Evolutionary conservation across 2,888 invertebrate species (phyloP).

Genomic region (Drosophila rellima): DNA sequence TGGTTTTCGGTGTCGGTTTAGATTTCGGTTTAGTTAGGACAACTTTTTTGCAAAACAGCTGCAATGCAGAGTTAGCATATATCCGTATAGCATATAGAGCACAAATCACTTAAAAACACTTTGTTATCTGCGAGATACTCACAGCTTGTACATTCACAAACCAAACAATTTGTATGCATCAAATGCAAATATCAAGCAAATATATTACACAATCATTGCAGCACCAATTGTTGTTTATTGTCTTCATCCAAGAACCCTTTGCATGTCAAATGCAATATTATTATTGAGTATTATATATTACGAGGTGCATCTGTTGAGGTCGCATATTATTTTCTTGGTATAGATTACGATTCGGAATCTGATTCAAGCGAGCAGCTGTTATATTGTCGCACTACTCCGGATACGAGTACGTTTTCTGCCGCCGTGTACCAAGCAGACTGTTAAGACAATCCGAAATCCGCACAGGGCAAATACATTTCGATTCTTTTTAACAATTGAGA

Average conservation of each 20-base stretch:
- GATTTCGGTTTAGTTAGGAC: conserved; percentile 25
- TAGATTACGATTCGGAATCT: conserved; percentile 34
- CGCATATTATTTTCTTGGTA: conserved; percentile 20
- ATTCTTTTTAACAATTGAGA: conserved; percentile 16
- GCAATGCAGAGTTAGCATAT: conserved; percentile 40
- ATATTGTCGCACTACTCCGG: conserved; percentile 31
- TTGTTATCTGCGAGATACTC: conserved; percentile 35
- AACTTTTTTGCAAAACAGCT: conserved; percentile 29
- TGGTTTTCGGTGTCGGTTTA: conserved; percentile 12
- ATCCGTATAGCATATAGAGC: conserved; percentile 1
- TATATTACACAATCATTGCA: conserved; percentile 62
- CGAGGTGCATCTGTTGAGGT: neutral
- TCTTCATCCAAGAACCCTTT: conserved; percentile 21
- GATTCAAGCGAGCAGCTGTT: conserved; percentile 46
- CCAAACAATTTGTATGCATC: conserved; percentile 59
- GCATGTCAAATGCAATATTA: conserved; percentile 43
- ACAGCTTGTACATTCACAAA: conserved; percentile 18
- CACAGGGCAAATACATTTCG: conserved; percentile 1
- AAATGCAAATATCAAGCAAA: conserved; percentile 58
- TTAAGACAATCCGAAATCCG: conserved; percentile 53
- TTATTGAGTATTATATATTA: conserved; percentile 13
- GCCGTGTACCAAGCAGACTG: conserved; percentile 36
- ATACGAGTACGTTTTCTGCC: conserved; percentile 13
- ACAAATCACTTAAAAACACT: conserved; percentile 52
- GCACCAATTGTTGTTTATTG: conserved; percentile 64